Percentiles rank a stretch among this genome's conserved stretches.
Evolutionary conservation across 2,888 invertebrate genomes (phyloP).

Genomic region (Apodemia hepburni): DNA sequence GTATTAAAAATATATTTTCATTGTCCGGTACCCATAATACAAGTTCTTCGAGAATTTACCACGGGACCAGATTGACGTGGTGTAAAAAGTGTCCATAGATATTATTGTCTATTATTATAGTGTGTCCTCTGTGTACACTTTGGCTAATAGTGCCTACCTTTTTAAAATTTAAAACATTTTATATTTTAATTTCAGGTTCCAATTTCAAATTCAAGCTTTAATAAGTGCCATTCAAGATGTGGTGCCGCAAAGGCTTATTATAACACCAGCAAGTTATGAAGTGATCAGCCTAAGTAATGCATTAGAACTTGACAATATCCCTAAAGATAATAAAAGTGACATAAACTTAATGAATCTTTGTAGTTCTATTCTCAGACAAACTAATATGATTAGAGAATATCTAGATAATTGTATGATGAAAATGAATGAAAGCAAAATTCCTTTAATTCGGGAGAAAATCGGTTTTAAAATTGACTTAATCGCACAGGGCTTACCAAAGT

Average conservation of each 20-base stretch:
- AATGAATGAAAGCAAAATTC: slow-evolving; percentile 52
- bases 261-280: slow-evolving; percentile 37
- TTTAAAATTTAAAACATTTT: not conserved
- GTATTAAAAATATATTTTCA: too few species aligned
- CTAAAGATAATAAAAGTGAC: slow-evolving; percentile 16
- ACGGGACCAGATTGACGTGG: too few species aligned
- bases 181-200: slow-evolving; percentile 48
- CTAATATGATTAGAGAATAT: slow-evolving; percentile 45
- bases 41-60: too few species aligned
- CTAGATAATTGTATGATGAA: slow-evolving; percentile 51
- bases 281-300: not conserved
- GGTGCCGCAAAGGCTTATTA: slow-evolving; percentile 52
- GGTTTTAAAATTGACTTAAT: slow-evolving; percentile 56
- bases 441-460: slow-evolving; percentile 39
- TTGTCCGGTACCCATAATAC: too few species aligned
- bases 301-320: not conserved
- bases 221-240: slow-evolving; percentile 60
- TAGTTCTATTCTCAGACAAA: slow-evolving; percentile 46
- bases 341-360: slow-evolving; percentile 41
- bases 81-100: too few species aligned
- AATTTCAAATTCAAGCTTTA: slow-evolving; percentile 52
- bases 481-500: slow-evolving; percentile 42
- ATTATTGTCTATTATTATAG: too few species aligned
- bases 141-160: too few species aligned
- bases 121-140: too few species aligned